These are phyloP conservation scores for Balearica regulorum DNA, from an alignment of 2,797 vertebrate genomes.

Conservation along the genomic window DNA sequence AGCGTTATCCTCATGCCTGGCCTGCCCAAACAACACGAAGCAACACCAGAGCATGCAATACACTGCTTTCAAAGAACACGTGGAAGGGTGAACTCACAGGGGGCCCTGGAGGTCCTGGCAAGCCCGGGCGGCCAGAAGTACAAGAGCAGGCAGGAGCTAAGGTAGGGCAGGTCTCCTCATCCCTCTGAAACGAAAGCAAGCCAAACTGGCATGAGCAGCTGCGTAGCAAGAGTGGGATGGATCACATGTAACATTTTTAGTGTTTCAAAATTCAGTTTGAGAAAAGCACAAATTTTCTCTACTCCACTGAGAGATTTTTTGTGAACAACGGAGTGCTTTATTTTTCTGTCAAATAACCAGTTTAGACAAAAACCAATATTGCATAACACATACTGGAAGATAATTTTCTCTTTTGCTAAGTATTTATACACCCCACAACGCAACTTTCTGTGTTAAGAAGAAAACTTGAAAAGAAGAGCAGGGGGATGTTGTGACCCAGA, in stretches of 20 bases:
- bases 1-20: rapidly evolving
- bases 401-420: not conserved
- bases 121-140: conserved; percentile 78
- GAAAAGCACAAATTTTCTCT: not conserved
- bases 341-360: not conserved
- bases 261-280: not conserved
- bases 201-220: not conserved
- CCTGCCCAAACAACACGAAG: rapidly evolving
- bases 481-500: not conserved
- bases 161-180: conserved; percentile 85
- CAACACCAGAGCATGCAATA: rapidly evolving
- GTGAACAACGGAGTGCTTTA: not conserved
- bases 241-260: not conserved
- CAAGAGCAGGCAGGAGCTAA: conserved; percentile 81
- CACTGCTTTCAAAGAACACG: not conserved
- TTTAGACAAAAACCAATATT: not conserved
- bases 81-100: conserved; percentile 72
- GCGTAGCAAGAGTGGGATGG: not conserved
- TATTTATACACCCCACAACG: not conserved
- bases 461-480: not conserved
- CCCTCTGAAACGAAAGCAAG: conserved; percentile 76
- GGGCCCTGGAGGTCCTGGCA: conserved; percentile 82
- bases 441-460: not conserved
- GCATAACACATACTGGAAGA: not conserved
- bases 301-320: not conserved